A percentile compares a stretch with the other conserved stretches of the same genome.
phyloP scores from a whole-genome alignment of 2,888 invertebrate species.

The Siphlonurus alternatus region DNA sequence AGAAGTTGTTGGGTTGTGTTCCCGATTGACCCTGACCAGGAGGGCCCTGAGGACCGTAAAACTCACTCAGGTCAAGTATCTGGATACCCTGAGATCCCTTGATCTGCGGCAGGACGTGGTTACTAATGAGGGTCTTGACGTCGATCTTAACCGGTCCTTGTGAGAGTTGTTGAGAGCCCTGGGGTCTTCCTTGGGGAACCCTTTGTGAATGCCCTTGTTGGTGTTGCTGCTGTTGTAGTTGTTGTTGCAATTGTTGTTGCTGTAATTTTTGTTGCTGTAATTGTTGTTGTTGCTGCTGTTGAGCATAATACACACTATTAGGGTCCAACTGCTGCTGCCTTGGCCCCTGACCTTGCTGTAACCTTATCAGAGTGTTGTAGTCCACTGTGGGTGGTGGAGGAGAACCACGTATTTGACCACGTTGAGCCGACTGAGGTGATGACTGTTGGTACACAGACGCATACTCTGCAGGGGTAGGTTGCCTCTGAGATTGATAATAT shows the following conservation, averaged over 20 bases:
- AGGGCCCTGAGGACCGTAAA: not conserved
- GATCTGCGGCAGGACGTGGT: not conserved
- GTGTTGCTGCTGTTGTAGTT: not conserved
- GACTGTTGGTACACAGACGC: not conserved
- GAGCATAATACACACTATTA: not conserved
- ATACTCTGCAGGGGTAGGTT: not conserved
- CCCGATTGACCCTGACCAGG: not conserved
- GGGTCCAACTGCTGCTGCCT: not conserved
- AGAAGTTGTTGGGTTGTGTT: not conserved
- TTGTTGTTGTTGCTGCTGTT: not conserved
- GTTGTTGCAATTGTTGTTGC: not conserved
- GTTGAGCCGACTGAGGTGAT: not conserved
- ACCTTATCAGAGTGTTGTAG: not conserved
- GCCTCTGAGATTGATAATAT: not conserved
- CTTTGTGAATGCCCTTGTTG: not conserved
- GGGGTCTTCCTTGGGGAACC: not conserved
- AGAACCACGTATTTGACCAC: not conserved
- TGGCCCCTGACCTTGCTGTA: no score
- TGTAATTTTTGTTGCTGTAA: not conserved
- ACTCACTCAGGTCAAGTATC: not conserved
- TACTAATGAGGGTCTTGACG: not conserved
- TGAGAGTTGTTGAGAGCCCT: no score
- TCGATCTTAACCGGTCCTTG: not conserved
- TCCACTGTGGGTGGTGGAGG: not conserved
- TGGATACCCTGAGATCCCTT: not conserved